Base-by-base conservation (phyloP, 2,113 vertebrate genomes). In the Syngnathus typhle region DNA sequence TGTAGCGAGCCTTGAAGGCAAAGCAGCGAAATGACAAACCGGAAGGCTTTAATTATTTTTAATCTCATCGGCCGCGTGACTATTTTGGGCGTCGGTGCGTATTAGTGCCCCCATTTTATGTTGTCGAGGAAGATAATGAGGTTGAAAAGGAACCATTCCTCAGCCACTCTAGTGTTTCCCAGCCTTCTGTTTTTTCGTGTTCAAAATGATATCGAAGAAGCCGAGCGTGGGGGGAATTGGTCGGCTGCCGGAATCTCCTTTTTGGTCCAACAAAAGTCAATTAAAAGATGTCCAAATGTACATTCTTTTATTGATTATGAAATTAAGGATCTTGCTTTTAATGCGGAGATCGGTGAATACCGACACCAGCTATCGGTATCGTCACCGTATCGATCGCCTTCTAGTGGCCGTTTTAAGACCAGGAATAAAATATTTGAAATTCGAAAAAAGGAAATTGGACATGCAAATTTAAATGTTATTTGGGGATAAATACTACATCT, bases 71-170 rank as follows among this genome's bases (percentile, higher is more conserved):
- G 85, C 83, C 75, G 76, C 80, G 77, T 80, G 81, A 85, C 87
- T 90, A 87, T 90, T 90, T 90, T 89, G 81, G 83, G 79, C 83
- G 70, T 72, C 75, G 78, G 82, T 87, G 82, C 87, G 88, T 88
- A 88, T 90, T 90, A 90, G 89, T 91, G 82, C 70, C 69, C 37
- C 84, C 79, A 84, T 89, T 78, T 83, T 84, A 67, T 80, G 84
- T 84, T 87, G 88, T 86, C 79, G 83, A 77, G 85, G 83, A 79
- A 87, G 88, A 82, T 92, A 90, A 91, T 92, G 89, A 91, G 78
- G 85, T 83, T 78, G 80, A 85, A 78, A 85, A 84, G 84, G 88
- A 90, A 87, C 84, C 84, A 92, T 90, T 89, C 84, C 78, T 85
- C 73, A 90, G 85, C 84, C 86, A 75, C 79, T 89, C 83, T 87